These are phyloP conservation scores for Dipodomys stephensi DNA, from an alignment of 2,113 vertebrate species.

Conservation along the genomic window DNA sequence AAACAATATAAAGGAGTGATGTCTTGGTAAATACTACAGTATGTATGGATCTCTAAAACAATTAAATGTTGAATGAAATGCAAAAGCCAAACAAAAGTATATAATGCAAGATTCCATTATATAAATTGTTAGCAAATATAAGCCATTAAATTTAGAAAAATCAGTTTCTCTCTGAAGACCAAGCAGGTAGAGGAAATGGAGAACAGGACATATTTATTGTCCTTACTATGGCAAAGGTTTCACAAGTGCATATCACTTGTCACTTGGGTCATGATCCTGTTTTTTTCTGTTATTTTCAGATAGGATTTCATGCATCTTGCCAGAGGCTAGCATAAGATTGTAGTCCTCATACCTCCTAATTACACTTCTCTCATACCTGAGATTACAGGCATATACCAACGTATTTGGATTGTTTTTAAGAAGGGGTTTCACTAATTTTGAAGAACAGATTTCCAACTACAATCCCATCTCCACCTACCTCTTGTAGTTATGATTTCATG, in stretches of 20 bases:
- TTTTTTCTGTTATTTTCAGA: too few relatives aligned
- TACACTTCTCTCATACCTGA: too few relatives aligned
- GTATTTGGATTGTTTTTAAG: too few relatives aligned
- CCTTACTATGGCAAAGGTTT: background rate
- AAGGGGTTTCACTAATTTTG: too few relatives aligned
- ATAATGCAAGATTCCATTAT: background rate
- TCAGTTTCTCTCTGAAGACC: background rate
- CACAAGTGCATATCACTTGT: background rate
- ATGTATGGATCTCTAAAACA: constrained; percentile 2
- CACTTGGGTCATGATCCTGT: too few relatives aligned
- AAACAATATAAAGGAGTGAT: constrained; percentile 23
- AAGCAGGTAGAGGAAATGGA: background rate
- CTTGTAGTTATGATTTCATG: too few relatives aligned
- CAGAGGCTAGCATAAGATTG: too few relatives aligned
- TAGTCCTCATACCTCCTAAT: too few relatives aligned
- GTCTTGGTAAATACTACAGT: background rate
- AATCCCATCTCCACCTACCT: too few relatives aligned
- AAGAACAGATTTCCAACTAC: too few relatives aligned
- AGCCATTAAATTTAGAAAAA: constrained; percentile 7
- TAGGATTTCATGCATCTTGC: too few relatives aligned
- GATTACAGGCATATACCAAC: too few relatives aligned
- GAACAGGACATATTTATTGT: background rate
- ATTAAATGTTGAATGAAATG: constrained; percentile 18
- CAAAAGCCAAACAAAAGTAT: background rate
- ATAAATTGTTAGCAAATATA: constrained; percentile 39